phyloP scores from a whole-genome alignment of 2,888 invertebrate species.

The Philaethria dido region DNA sequence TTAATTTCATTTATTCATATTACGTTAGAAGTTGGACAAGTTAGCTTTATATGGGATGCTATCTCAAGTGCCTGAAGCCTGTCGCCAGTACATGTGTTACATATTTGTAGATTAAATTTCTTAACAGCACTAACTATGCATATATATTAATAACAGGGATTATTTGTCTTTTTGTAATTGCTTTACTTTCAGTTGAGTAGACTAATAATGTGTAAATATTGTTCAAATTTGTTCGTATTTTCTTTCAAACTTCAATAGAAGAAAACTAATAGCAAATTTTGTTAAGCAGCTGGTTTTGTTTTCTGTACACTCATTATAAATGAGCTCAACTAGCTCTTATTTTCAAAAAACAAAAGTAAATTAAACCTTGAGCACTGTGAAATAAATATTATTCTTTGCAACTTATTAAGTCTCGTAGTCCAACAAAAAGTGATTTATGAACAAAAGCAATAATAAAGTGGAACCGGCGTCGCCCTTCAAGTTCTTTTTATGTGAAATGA shows the following conservation, averaged over 20 bases:
- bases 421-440: slow-evolving; percentile 42
- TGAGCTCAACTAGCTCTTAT: slow-evolving; percentile 13
- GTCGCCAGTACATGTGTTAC: no score
- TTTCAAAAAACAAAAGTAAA: slow-evolving; percentile 7
- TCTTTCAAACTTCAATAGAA: slow-evolving; percentile 2
- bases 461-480: slow-evolving; percentile 42
- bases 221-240: background rate
- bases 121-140: no score
- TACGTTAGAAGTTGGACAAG: slow-evolving; percentile 12
- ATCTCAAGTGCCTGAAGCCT: background rate
- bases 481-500: slow-evolving; percentile 41
- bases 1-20: slow-evolving; percentile 35
- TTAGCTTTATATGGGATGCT: background rate
- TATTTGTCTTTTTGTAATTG: no score
- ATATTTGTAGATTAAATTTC: no score
- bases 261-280: background rate
- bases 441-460: slow-evolving; percentile 43
- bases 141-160: no score
- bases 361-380: slow-evolving; percentile 10
- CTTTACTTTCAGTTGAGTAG: slow-evolving; percentile 1
- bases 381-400: slow-evolving; percentile 25
- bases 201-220: background rate
- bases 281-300: slow-evolving; percentile 6
- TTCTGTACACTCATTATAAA: slow-evolving; percentile 8
- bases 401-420: slow-evolving; percentile 37